phyloP scores from a whole-genome alignment of 2,113 vertebrate genomes.

The Callionymus lyra region DNA sequence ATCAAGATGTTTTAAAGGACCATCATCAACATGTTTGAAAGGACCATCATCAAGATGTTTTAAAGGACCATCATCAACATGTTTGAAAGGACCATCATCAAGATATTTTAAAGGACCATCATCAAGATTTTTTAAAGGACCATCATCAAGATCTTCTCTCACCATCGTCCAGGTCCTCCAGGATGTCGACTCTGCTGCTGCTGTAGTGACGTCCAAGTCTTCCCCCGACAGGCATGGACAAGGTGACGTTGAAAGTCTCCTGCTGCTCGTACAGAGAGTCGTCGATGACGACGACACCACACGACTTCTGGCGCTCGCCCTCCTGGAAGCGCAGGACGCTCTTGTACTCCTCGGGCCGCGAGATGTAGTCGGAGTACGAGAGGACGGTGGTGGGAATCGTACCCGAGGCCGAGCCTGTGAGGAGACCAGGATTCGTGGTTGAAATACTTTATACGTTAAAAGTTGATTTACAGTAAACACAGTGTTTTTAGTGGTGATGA shows the following conservation, averaged over 20 bases:
- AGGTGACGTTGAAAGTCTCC: constrained; percentile 79
- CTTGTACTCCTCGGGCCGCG: constrained; percentile 79
- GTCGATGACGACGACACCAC: constrained; percentile 81
- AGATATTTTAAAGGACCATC: no score
- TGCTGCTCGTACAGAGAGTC: constrained; percentile 83
- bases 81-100: no score
- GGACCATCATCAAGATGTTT: no score
- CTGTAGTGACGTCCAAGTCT: constrained; percentile 73
- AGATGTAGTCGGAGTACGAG: constrained; percentile 92
- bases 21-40: no score
- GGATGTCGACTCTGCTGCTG: constrained; percentile 68
- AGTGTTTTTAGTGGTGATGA: no score
- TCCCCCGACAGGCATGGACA: constrained; percentile 83
- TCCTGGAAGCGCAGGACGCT: constrained; percentile 82
- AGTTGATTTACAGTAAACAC: no score
- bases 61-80: no score
- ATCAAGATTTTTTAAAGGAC: no score
- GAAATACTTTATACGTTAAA: no score
- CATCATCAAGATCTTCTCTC: constrained; percentile 35
- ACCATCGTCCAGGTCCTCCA: constrained; percentile 82
- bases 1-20: no score
- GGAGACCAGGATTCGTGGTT: no score
- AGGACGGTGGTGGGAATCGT: constrained; percentile 79
- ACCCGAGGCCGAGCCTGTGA: constrained; percentile 77
- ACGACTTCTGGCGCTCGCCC: constrained; percentile 74